Base-by-base conservation (phyloP, 2,797 vertebrate genomes). In the Rousettus madagascariensis region DNA sequence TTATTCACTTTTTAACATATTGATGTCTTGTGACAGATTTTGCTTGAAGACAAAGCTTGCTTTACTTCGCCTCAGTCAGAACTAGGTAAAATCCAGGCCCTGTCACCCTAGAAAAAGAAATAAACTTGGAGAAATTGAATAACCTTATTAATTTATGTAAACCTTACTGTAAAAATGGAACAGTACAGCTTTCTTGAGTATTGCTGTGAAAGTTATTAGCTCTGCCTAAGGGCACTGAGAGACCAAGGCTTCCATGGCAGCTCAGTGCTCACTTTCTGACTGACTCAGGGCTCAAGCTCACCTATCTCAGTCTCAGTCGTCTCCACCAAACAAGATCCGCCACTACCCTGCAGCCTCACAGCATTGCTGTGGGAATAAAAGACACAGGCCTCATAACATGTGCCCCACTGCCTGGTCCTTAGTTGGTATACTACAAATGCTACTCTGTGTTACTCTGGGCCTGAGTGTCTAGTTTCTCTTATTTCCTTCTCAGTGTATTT, bases 181-280 rank as follows among this genome's bases (percentile, higher is more conserved):
- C n/a, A n/a, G n/a, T n/a, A n/a, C n/a, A 69, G 3, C 68, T 82
- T 84, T 46, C 28, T 46, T 41, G 20, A 88, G 33, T 20, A 30
- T 7, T 24, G 2, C 33, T 65, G 28, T 51, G 72, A 63, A 65
- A 38, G 4, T 61, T 5, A 7, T 26, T 38, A 33, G 13, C 38
- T 20, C 17, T 16, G 20, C 26, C 38, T 75, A 38, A 26, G 61
- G 33, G 41, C n/a, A 15, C 49, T 20, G 38, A 57, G 69, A 51
- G 11, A 78, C 4, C 7, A 38, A 8, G 24, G 28, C 20, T 51
- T 24, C 15, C 4, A 2, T 1, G 10, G 4, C 7, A 51, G n/a
- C 30, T 30, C 1, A 0, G 3, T 8, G 19, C 3, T 49, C 28
- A 24, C 9, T 9, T 0, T 30, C 24, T 26, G 24, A 57, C 51